These are phyloP conservation scores for Aurelia sp. DNA, from an alignment of 30 jellyfish, hydroid and myxozoan species.

Conservation along the genomic window DNA sequence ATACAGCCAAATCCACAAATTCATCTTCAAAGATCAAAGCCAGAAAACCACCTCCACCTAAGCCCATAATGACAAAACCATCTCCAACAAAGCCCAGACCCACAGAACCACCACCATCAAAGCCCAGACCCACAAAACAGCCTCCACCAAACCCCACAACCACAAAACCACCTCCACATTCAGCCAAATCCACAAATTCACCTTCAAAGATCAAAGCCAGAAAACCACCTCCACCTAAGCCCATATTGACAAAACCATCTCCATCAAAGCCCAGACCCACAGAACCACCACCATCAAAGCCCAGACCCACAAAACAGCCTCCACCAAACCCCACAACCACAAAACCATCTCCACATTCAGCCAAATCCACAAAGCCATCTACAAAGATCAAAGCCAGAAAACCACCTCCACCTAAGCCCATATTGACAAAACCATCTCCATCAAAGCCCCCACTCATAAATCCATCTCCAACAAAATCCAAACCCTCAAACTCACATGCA, in stretches of 20 bases:
- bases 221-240: conserved; percentile 1
- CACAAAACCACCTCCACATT: neutral
- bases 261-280: neutral
- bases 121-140: neutral
- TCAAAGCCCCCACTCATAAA: neutral
- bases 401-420: conserved; percentile 5
- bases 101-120: neutral
- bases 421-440: conserved; percentile 4
- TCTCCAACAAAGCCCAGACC: neutral
- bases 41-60: conserved; percentile 3
- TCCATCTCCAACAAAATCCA: neutral
- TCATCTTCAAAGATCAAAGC: neutral
- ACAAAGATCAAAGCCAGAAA: neutral
- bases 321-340: neutral
- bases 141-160: too few relatives aligned
- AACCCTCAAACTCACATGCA: neutral
- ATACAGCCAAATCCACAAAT: neutral
- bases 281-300: neutral
- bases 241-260: conserved; percentile 4
- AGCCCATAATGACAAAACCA: neutral
- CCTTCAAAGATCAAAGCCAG: neutral
- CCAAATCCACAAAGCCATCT: neutral
- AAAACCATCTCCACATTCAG: neutral
- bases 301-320: neutral
- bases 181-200: neutral